Evolutionary conservation across 2,113 vertebrate genomes (phyloP), one percentile per base, ranked within the genome.

Genomic region (Marmota flaviventris): DNA sequence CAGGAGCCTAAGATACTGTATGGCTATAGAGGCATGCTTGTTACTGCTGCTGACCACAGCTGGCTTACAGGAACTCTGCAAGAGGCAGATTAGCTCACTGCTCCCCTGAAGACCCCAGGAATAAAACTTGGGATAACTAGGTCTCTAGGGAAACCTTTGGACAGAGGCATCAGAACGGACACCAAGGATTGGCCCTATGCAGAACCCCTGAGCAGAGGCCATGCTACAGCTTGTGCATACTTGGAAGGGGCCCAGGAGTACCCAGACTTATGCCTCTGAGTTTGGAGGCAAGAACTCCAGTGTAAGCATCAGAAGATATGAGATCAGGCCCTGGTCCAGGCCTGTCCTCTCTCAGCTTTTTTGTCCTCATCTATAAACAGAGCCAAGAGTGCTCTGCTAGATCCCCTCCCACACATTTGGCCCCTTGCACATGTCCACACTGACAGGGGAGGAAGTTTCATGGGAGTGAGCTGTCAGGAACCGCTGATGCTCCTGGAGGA

Each of bases 61-160:
- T 39, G 18, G 29, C 72, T 29, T 4, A 3, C 11, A n/a, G 85
- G 77, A 77, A 77, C 76, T 65, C 56, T 81, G 53, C 45, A 85
- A 61, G 77, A 94, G 37, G 25, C 61, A 73, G 93, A 90, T 96
- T 65, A 95, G 61, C 37, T 32, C 4, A 1, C 70, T 39, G 29
- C 37, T 77, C 45, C 79, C 90, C 61, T 2, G 3, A 72, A 61
- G 18, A n/a, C 65, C 85, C 88, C 82, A 93, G 85, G 82, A 96
- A 98, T 94, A 89, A 97, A 90, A 83, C 51, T 24, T 27, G 24
- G 72, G 87, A 25, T 25, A 16, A 27, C 58, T 4, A 0, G 75
- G 78, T 51, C 42, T 53, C 87, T 2, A 42, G 39, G 37, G 22
- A 6, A 13, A 27, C 91, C 83, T 82, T 58, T 24, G 14, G 53